phyloP scores from a whole-genome alignment of 2,888 invertebrate species.

The Mythimna pallens region DNA sequence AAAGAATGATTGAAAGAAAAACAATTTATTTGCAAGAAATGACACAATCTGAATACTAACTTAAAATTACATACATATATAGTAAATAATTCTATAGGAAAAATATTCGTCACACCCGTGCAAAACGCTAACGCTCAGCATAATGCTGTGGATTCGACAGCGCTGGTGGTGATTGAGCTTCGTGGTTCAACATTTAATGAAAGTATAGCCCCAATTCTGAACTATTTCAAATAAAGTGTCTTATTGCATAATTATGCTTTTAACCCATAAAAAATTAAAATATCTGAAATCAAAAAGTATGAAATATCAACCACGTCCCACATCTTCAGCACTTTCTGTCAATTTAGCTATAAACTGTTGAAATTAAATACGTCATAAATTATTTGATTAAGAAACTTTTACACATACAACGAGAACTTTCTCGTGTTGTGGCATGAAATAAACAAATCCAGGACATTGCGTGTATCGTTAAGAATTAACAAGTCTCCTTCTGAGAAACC shows the following conservation, averaged over 20 bases:
- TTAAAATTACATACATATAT: no score
- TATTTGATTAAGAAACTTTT: conserved; percentile 41
- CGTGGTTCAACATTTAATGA: no score
- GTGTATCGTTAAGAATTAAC: conserved; percentile 35
- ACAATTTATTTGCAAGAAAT: no score
- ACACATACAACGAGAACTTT: conserved; percentile 43
- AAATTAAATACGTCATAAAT: conserved; percentile 50
- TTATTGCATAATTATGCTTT: background rate
- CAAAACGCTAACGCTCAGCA: no score
- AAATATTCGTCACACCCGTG: no score
- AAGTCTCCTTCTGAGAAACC: conserved; percentile 29
- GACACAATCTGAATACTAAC: no score
- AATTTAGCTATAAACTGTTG: conserved; percentile 54
- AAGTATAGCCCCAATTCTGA: no score
- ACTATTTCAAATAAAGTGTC: no score
- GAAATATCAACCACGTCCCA: conserved; percentile 16
- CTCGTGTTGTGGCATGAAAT: conserved; percentile 30
- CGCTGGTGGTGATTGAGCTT: no score
- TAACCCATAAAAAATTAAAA: background rate
- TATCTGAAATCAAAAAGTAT: background rate
- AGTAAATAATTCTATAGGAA: no score
- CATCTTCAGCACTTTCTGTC: conserved; percentile 29
- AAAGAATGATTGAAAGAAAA: background rate
- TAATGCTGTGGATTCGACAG: no score
- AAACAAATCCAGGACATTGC: conserved; percentile 45